These are phyloP conservation scores for Anthopleura xanthogrammica DNA, from an alignment of 92 coral and sea anemone species.

Conservation along the genomic window DNA sequence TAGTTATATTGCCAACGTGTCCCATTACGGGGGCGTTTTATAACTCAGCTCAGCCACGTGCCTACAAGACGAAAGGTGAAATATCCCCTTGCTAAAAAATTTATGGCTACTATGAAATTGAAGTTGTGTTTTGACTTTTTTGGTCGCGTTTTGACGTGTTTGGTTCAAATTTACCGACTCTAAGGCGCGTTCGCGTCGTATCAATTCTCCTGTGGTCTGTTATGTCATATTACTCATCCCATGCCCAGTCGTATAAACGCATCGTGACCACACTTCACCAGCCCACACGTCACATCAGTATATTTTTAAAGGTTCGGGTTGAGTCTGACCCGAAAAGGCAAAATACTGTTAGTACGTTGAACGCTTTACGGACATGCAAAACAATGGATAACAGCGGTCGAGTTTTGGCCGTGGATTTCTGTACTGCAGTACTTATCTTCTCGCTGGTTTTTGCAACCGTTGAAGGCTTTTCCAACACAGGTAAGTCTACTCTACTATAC, in stretches of 20 bases:
- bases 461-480: background rate
- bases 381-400: background rate
- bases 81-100: background rate
- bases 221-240: background rate
- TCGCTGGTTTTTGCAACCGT: background rate
- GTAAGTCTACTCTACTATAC: background rate
- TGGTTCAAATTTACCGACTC: background rate
- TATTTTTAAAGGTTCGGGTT: background rate
- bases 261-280: background rate
- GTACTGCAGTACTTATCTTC: background rate
- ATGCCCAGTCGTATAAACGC: background rate
- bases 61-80: background rate
- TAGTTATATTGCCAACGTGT: background rate
- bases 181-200: background rate
- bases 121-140: background rate
- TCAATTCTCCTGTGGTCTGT: background rate
- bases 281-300: background rate
- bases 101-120: background rate
- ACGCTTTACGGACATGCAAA: background rate
- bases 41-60: background rate
- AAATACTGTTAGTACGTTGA: background rate
- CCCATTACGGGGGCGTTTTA: background rate
- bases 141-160: background rate
- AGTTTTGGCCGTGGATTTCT: background rate
- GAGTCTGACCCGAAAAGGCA: background rate